Percentiles rank a stretch among this genome's conserved stretches.
These are phyloP conservation scores for Lucilia sericata DNA, from an alignment of 1,140 invertebrate genomes.

Conservation along the genomic window DNA sequence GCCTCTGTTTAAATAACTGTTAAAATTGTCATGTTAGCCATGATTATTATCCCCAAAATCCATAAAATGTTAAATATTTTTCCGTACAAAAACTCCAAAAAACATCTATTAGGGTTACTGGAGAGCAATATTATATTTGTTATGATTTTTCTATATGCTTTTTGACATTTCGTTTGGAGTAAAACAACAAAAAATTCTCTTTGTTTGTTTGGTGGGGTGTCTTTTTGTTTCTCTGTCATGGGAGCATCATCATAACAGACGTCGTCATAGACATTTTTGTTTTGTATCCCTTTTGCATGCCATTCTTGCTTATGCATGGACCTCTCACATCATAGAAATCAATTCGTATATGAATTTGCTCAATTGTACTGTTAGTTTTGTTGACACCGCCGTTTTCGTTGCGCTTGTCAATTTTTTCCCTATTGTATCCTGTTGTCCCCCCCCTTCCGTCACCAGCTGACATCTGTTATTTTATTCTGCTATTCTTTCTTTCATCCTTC, in stretches of 20 bases:
- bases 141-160: not conserved
- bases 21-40: no score
- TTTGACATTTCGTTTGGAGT: not conserved
- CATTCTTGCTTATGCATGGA: not conserved
- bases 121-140: not conserved
- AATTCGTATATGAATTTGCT: not conserved
- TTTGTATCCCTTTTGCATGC: not conserved
- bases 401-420: constrained; percentile 34
- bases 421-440: constrained; percentile 7
- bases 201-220: constrained; percentile 3
- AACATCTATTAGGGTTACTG: not conserved
- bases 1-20: no score
- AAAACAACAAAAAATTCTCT: not conserved
- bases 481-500: constrained; percentile 12
- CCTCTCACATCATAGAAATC: not conserved
- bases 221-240: not conserved
- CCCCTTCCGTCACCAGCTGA: no score
- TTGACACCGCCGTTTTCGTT: constrained; percentile 38
- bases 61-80: no score
- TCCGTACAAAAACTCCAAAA: no score
- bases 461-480: not conserved
- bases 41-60: no score
- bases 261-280: not conserved
- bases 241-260: not conserved
- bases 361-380: constrained; percentile 23